A percentile compares a stretch with the other conserved stretches of the same genome.
These are phyloP conservation scores for Listrodromus nycthemerus DNA, from an alignment of 2,888 invertebrate genomes.

Conservation along the genomic window DNA sequence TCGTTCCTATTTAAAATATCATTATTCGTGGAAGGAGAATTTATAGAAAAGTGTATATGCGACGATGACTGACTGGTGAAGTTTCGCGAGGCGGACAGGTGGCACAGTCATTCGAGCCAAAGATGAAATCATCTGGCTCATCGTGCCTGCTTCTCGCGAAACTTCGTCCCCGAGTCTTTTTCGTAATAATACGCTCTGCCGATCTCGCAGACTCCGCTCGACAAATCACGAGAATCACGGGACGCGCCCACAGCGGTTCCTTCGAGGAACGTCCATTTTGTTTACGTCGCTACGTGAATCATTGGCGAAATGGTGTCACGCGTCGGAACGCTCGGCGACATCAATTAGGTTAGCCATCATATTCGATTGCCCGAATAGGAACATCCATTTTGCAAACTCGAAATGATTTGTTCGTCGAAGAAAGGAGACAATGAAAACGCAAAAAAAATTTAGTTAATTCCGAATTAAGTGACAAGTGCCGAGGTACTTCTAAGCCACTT, in stretches of 20 bases:
- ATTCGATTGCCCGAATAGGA: not conserved
- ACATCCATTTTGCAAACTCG: not conserved
- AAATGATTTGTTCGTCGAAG: not conserved
- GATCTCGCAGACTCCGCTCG: constrained; percentile 26
- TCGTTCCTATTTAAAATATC: not conserved
- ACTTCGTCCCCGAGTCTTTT: constrained; percentile 37
- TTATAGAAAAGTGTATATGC: constrained; percentile 31
- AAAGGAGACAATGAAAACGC: not conserved
- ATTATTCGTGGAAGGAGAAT: constrained; percentile 17
- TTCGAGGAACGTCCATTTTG: constrained; percentile 7
- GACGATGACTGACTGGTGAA: constrained; percentile 41
- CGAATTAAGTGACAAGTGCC: constrained; percentile 5
- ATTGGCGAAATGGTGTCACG: constrained; percentile 6
- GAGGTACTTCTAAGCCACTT: constrained; percentile 7
- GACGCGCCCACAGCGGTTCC: constrained; percentile 21
- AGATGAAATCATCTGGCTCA: constrained; percentile 52
- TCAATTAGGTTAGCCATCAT: not conserved
- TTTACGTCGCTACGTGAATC: constrained; percentile 12
- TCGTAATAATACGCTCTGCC: constrained; percentile 46
- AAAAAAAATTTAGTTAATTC: not conserved
- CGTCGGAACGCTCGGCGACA: not conserved
- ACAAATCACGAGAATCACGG: constrained; percentile 44
- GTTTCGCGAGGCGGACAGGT: constrained; percentile 34
- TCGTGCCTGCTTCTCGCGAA: not conserved
- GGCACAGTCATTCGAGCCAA: constrained; percentile 43